Evolutionary conservation across 1,140 invertebrate species (phyloP).

Genomic region (Parapsyche elsis): DNA sequence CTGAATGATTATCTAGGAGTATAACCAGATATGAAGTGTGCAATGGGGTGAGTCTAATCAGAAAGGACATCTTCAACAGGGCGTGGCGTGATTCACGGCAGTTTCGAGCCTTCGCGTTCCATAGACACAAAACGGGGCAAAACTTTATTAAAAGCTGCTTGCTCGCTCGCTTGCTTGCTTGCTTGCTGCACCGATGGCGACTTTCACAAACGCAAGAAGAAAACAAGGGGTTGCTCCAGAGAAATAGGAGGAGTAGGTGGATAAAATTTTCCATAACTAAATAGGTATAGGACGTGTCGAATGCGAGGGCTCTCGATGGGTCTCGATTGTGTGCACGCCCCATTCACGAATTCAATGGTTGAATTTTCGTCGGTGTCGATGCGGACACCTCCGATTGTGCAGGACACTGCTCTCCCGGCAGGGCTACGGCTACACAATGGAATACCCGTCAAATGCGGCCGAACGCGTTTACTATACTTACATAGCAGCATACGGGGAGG

Average conservation of each 20-base stretch:
- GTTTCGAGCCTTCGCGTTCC: constrained; percentile 24
- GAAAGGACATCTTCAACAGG: constrained; percentile 54
- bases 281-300: too few species aligned
- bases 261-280: too few species aligned
- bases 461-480: neutral
- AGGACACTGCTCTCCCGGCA: neutral
- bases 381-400: constrained; percentile 28
- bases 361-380: too few species aligned
- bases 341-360: too few species aligned
- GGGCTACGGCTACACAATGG: constrained; percentile 4
- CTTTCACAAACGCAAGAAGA: neutral
- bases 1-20: constrained; percentile 48
- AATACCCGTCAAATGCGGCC: neutral
- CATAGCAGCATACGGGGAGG: neutral
- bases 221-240: neutral
- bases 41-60: constrained; percentile 45
- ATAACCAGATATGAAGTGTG: constrained; percentile 52
- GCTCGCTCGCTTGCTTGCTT: neutral
- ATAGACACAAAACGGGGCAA: constrained; percentile 1
- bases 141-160: constrained; percentile 55
- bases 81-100: constrained; percentile 49
- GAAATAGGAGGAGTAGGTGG: neutral
- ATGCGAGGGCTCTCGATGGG: too few species aligned
- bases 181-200: neutral
- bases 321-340: too few species aligned